Conservation (phyloP, 2,797 vertebrate species). For the Sebastes ruberrimus region DNA sequence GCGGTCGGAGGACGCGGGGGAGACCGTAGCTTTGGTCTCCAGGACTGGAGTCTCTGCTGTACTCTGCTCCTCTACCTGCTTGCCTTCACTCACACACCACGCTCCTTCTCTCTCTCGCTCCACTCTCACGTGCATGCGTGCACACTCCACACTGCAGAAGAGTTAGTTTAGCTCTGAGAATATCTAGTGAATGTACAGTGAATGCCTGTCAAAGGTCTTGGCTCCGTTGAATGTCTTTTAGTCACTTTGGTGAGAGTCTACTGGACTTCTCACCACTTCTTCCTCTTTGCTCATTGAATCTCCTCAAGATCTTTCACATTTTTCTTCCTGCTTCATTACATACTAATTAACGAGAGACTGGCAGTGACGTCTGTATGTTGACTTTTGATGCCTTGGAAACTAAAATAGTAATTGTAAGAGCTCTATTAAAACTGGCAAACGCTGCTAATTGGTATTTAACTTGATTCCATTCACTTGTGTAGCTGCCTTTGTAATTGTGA, state of each 20-base stretch:
- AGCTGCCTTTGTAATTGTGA: conserved; percentile 40
- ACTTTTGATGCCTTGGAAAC: conserved; percentile 12
- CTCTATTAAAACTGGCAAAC: conserved; percentile 25
- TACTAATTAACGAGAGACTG: conserved; percentile 3
- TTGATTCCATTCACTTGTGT: conserved; percentile 24
- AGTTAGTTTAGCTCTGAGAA: too few species aligned
- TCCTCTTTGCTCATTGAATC: not conserved
- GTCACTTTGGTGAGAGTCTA: not conserved
- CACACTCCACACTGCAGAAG: too few species aligned
- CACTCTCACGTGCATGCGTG: too few species aligned
- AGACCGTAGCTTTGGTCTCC: too few species aligned
- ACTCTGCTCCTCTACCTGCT: too few species aligned
- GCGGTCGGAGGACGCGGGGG: too few species aligned
- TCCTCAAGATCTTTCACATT: not conserved
- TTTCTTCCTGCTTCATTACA: not conserved
- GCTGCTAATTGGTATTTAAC: conserved; percentile 49
- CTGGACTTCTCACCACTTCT: not conserved
- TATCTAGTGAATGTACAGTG: too few species aligned
- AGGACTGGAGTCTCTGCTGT: too few species aligned
- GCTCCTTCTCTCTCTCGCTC: fast-evolving
- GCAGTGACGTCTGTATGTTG: not conserved
- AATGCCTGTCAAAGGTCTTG: not conserved
- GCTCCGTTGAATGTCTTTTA: not conserved
- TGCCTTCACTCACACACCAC: too few species aligned
- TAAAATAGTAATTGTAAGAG: conserved; percentile 9